Evolutionary conservation across 23 tunicate species (phyloP).

Genomic region (Ciona savignyi): DNA sequence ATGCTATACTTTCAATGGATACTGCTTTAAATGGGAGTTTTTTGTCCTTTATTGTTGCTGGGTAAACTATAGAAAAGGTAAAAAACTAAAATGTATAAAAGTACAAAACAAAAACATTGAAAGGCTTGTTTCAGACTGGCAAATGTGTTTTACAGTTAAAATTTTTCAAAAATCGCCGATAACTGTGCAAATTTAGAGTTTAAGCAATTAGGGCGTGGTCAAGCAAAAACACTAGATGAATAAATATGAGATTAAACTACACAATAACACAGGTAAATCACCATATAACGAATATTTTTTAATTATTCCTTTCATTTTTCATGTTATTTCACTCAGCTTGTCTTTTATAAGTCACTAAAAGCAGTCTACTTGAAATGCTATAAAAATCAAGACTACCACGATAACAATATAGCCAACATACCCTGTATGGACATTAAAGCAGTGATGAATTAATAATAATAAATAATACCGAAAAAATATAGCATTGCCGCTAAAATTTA

Average conservation of each 20-base stretch:
- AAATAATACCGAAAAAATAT: too few species aligned
- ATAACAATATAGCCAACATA: too few species aligned
- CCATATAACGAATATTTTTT: background rate
- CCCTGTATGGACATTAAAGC: too few species aligned
- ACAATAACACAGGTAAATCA: background rate
- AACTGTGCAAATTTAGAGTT: background rate
- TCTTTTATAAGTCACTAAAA: too few species aligned
- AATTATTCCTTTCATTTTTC: background rate
- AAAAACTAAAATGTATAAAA: background rate
- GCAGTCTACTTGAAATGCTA: too few species aligned
- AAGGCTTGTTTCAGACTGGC: background rate
- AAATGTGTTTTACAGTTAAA: background rate
- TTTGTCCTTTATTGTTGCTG: too few species aligned
- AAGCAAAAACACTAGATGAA: background rate
- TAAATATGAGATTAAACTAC: background rate
- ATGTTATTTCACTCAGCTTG: background rate
- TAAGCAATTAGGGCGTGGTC: background rate
- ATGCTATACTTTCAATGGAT: too few species aligned
- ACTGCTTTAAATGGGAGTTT: too few species aligned
- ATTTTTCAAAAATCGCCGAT: background rate
- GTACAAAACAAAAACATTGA: background rate
- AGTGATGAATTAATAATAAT: too few species aligned
- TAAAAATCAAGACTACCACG: too few species aligned
- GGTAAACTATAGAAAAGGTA: too few species aligned
- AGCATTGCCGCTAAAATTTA: slow-evolving; percentile 1